Evolutionary conservation across 2,888 invertebrate species (phyloP), one percentile per base, ranked within the genome.

Genomic region (Dimorphilus gyrociliatus): DNA sequence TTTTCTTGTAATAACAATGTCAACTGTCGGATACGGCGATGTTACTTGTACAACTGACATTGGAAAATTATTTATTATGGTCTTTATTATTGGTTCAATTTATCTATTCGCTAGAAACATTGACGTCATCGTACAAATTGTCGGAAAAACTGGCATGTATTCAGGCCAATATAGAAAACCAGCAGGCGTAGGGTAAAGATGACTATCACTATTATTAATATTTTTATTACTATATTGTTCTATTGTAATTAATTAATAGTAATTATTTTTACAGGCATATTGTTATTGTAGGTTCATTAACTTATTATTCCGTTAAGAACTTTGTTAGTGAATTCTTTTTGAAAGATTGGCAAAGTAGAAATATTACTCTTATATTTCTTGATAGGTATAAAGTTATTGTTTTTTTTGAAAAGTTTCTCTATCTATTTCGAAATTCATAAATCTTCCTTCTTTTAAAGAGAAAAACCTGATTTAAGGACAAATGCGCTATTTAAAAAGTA

Each of bases 101-200:
- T 94, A 94, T 74, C 88, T 94, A 79, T 97, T 97, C 79, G 92
- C 94, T 74, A 90, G 88, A 76, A 92, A 90, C 80, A 88, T 97
- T 72, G 94, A 94, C 69, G 94, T 94, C 79, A 92, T 97, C 74
- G 88, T 86, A 69, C 92, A 94, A 75, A 80, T 94, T 73, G 81
- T 94, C 69, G 90, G 92, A 71, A 85, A 88, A 74, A 80, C 92
- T 69, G 82, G 86, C 76, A 90, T 92, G 75, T 94, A 92, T 75
- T 88, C 88, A 73, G 94, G 94, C 72, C 80, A 84, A 70, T 94
- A 90, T 79, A 86, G 75, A 80, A 90, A 92, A 75, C 32, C 38
- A 8, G 27, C 19, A 1, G 40, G 38, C 1, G 36, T 40, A 17
- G 38, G 32, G 39, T 39, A 37, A 19, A 24, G n/a, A n/a, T n/a